Base-by-base conservation (phyloP, 2,113 vertebrate genomes). In the Hystrix cristata region DNA sequence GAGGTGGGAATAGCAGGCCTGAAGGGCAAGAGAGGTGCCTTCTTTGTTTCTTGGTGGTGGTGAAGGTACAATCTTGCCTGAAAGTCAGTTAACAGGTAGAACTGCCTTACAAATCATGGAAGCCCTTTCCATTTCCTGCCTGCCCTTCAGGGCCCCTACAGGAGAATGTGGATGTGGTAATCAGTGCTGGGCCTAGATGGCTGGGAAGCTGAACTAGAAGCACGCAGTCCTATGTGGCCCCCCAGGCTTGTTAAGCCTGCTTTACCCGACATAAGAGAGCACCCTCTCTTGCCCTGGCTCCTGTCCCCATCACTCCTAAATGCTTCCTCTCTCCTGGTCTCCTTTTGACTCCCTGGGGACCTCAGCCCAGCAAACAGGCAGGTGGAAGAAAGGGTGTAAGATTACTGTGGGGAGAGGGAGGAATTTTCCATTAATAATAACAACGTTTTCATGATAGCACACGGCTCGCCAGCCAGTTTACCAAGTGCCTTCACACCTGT, bases 371-470 rank as follows among this genome's bases (percentile, higher is more conserved):
- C 62, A 57, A 91, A 89, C 51, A 65, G 69, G 88, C 67, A 87
- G 88, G 82, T 48, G 31, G 31, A 46, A 55, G 79, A 34, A 76
- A 48, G 60, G 12, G 14, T 38, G 10, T 29, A 59, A 55, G 65
- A 38, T 81, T 69, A 18, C 55, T 23, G 46, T 19, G 18, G 80
- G 65, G 67, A 91, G 31, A 25, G 34, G 76, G n/a, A 83, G 87
- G 96, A 80, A 92, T 83, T 96, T 96, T 87, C 96, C 86, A 81
- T 51, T 43, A 72, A 83, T 7, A 84, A 31, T 4, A 60, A 15
- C 19, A 95, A 72, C 31, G 51, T 72, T 86, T 43, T 62, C 27
- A 7, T 9, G 29, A 43, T 53, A 62, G 78, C 64, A 78, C 48
- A 38, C 11, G 27, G 1, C 53, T 34, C 14, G 21, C 11, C 34